Base-by-base conservation (phyloP, 2,888 invertebrate genomes). In the Coelogynopora nodosa region DNA sequence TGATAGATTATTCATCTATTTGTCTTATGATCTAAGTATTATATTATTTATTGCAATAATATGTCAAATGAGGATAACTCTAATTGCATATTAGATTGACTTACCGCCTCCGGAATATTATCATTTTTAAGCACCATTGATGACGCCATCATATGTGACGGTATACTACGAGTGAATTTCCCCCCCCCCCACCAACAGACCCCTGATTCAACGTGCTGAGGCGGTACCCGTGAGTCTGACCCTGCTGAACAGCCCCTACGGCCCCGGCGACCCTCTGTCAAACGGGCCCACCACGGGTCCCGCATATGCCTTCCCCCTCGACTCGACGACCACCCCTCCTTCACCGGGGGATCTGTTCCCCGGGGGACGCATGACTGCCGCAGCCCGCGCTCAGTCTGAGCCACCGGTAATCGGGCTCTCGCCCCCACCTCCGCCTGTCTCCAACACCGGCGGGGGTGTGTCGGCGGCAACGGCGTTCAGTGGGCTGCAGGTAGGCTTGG, bases 121-220 rank as follows among this genome's bases (percentile, higher is more conserved):
- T n/a, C n/a, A n/a, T n/a, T n/a, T n/a, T n/a, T n/a, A n/a, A n/a
- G n/a, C n/a, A n/a, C n/a, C n/a, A n/a, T n/a, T n/a, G n/a, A n/a
- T n/a, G n/a, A n/a, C n/a, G n/a, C n/a, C n/a, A n/a, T n/a, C n/a
- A n/a, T n/a, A n/a, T n/a, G n/a, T n/a, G n/a, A n/a, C n/a, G n/a
- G n/a, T n/a, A n/a, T n/a, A n/a, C n/a, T n/a, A n/a, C n/a, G n/a
- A n/a, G n/a, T n/a, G n/a, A n/a, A n/a, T n/a, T 49, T 49, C 18
- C 49, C 49, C 5, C 49, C 18, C 18, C 18, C 74, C 27, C 74
- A n/a, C 23, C 23, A n/a, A 2, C 74, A 74, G 74, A 74, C 74
- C 74, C 23, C 74, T 74, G 74, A 74, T 74, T 23, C 74, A 74
- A 26, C 74, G 74, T 74, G 74, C 74, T 26, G 74, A 74, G 74